Conservation (phyloP, 2,888 invertebrate species). For the Hybos culiciformis region DNA sequence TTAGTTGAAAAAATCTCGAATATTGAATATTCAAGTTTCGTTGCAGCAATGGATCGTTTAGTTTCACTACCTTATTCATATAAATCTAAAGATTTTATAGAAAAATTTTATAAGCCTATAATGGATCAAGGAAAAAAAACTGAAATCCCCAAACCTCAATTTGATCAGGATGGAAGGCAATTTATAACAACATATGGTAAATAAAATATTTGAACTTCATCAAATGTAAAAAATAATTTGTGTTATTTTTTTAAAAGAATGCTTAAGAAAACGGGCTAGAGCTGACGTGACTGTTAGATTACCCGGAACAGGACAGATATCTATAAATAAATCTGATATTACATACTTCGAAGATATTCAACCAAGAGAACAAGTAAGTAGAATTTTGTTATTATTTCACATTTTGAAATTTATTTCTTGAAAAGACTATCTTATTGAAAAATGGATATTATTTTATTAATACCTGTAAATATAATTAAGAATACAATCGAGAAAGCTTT, state of each 20-base stretch:
- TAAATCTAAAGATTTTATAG: conserved; percentile 56
- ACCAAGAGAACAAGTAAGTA: conserved; percentile 59
- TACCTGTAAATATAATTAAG: too few relatives aligned
- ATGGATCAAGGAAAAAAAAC: conserved; percentile 43
- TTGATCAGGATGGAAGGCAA: conserved; percentile 55
- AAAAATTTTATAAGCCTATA: conserved; percentile 49
- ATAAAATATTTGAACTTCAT: conserved; percentile 1
- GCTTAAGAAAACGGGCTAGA: conserved; percentile 53
- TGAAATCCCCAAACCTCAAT: conserved; percentile 52
- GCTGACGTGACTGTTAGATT: conserved; percentile 67
- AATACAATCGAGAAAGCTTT: too few relatives aligned
- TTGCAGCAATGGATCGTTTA: conserved; percentile 57
- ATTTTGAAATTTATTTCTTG: too few relatives aligned
- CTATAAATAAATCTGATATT: conserved; percentile 64
- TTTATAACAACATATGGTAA: conserved; percentile 57
- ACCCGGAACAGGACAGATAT: conserved; percentile 72
- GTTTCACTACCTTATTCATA: conserved; percentile 56
- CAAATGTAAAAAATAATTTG: conserved; percentile 8
- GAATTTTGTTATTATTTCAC: background rate
- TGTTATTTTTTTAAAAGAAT: conserved; percentile 38
- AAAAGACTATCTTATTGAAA: too few relatives aligned
- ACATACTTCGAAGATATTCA: conserved; percentile 60
- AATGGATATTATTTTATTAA: too few relatives aligned
- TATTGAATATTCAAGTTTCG: conserved; percentile 57
- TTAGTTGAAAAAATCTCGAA: conserved; percentile 56